These are phyloP conservation scores for Salvelinus alpinus DNA, from an alignment of 2,113 vertebrate species.

Conservation along the genomic window DNA sequence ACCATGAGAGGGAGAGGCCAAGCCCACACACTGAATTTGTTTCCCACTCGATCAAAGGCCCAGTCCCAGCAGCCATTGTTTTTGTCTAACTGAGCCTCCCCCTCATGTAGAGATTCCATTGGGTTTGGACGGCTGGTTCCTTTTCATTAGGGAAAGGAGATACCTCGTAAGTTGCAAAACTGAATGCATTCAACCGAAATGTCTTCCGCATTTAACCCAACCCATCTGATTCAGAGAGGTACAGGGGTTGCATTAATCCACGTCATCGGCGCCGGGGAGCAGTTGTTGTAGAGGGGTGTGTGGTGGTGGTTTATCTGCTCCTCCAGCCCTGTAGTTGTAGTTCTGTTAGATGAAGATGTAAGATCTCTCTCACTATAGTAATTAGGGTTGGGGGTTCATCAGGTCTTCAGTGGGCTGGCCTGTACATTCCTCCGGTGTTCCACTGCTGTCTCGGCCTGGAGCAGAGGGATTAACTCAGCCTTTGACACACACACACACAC, in stretches of 20 bases:
- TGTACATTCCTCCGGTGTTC: slow-evolving; percentile 19
- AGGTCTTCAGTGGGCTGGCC: not conserved
- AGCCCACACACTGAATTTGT: too few relatives aligned
- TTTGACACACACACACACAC: not conserved
- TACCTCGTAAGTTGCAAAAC: too few relatives aligned
- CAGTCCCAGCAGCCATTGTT: not conserved
- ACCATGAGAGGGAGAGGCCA: too few relatives aligned
- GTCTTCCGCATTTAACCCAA: too few relatives aligned
- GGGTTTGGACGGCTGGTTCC: not conserved
- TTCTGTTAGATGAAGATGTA: slow-evolving; percentile 10
- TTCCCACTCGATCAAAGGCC: not conserved
- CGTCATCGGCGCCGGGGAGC: too few relatives aligned
- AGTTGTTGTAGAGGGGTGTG: too few relatives aligned
- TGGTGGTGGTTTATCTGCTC: not conserved
- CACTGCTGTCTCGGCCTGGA: slow-evolving; percentile 24
- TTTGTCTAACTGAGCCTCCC: not conserved
- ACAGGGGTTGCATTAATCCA: too few relatives aligned
- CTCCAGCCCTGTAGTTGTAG: not conserved
- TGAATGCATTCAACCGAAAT: too few relatives aligned
- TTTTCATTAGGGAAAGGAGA: too few relatives aligned
- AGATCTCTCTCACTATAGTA: not conserved
- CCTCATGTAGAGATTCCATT: not conserved
- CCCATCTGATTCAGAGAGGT: too few relatives aligned
- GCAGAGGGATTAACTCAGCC: slow-evolving; percentile 12
- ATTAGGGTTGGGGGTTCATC: too few relatives aligned